phyloP scores from a whole-genome alignment of 23 tunicate genomes.

The Pegea sp. region DNA sequence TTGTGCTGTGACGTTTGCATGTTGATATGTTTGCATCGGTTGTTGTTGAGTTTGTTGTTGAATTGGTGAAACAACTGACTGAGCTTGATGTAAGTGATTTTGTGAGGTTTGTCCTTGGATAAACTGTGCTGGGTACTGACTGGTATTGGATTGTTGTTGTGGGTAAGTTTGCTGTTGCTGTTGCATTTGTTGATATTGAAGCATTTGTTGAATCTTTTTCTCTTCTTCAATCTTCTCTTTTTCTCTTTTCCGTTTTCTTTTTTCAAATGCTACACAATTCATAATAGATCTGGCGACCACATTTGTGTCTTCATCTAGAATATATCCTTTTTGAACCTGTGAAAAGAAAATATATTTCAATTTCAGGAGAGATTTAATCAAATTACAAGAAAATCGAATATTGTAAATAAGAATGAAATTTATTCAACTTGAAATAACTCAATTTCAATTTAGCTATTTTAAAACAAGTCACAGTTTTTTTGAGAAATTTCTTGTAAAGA shows the following conservation, averaged over 20 bases:
- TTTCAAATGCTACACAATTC: slow-evolving; percentile 30
- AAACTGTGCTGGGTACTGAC: not conserved
- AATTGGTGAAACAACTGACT: not conserved
- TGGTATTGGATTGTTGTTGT: slow-evolving; percentile 8
- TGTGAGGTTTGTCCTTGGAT: slow-evolving; percentile 3
- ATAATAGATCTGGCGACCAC: slow-evolving; percentile 70
- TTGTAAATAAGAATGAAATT: no score
- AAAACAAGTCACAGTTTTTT: no score
- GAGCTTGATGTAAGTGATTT: slow-evolving; percentile 4
- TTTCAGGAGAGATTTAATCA: no score
- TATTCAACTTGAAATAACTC: no score
- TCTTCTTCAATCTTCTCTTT: slow-evolving; percentile 33
- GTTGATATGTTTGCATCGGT: slow-evolving; percentile 9
- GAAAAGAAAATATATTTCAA: slow-evolving; percentile 2
- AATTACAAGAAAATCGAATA: no score
- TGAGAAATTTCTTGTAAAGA: no score
- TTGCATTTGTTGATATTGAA: slow-evolving; percentile 1
- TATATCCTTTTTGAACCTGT: slow-evolving; percentile 79
- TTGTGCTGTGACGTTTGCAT: not conserved
- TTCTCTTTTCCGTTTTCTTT: slow-evolving; percentile 27
- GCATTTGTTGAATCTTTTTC: slow-evolving; percentile 13
- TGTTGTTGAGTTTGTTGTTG: slow-evolving; percentile 16
- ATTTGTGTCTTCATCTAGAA: slow-evolving; percentile 73
- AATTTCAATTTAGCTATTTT: no score
- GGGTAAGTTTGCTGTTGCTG: slow-evolving; percentile 10